phyloP scores from a whole-genome alignment of 2,797 vertebrate species.

The Gallinago nigripennis region DNA sequence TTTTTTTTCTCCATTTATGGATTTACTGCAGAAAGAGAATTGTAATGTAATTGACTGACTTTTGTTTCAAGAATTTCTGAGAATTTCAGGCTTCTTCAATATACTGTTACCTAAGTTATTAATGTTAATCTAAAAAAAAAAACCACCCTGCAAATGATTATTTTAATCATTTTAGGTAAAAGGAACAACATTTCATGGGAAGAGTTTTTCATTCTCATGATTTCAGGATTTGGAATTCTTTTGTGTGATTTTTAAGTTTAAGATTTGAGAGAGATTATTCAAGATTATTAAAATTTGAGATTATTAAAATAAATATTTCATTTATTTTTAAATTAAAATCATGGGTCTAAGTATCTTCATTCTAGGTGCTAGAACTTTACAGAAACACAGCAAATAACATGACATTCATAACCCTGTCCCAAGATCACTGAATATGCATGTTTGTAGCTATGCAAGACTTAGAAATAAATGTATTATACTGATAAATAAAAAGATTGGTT shows the following conservation, averaged over 20 bases:
- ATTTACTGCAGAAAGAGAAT: neutral
- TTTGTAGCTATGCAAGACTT: neutral
- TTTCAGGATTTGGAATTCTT: neutral
- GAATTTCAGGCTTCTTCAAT: neutral
- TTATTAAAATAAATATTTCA: too few relatives aligned
- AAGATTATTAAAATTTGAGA: too few relatives aligned
- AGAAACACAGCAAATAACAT: neutral
- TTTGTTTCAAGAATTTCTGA: neutral
- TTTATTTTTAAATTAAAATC: neutral
- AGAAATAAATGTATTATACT: neutral
- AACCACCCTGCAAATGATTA: neutral
- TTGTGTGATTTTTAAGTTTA: neutral
- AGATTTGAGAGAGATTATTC: neutral
- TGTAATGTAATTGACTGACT: neutral
- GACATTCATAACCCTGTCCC: neutral
- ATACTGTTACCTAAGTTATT: neutral
- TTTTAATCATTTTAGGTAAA: neutral
- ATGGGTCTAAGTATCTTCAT: neutral
- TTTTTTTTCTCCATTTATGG: neutral
- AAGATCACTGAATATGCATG: neutral
- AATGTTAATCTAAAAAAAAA: neutral
- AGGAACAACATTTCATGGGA: neutral
- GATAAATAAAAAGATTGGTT: neutral
- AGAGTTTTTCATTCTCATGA: neutral
- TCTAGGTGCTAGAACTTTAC: neutral